These are phyloP conservation scores for Pyrgus malvae DNA, from an alignment of 2,888 invertebrate genomes.

Conservation along the genomic window DNA sequence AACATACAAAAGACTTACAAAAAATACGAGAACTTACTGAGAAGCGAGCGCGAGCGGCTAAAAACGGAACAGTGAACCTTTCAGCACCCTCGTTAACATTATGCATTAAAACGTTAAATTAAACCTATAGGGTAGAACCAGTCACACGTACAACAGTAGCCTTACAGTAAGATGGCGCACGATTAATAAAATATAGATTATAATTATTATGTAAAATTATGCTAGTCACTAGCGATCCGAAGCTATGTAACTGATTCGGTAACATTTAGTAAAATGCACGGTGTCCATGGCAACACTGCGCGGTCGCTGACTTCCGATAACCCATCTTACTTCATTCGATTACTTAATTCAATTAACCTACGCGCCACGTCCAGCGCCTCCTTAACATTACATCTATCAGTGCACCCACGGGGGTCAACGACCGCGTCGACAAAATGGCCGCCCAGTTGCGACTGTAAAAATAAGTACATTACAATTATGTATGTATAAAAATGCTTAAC, in stretches of 20 bases:
- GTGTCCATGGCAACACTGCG: constrained; percentile 37
- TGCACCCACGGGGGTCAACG: constrained; percentile 37
- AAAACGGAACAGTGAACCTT: constrained; percentile 42
- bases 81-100: constrained; percentile 58
- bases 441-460: constrained; percentile 41
- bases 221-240: constrained; percentile 71
- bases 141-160: constrained; percentile 43
- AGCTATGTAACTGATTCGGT: constrained; percentile 70
- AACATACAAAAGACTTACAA: constrained; percentile 43
- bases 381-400: constrained; percentile 3
- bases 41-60: constrained; percentile 28
- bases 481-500: constrained; percentile 62
- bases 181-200: constrained; percentile 49
- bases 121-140: constrained; percentile 48
- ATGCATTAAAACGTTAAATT: constrained; percentile 54
- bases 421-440: constrained; percentile 51
- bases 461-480: constrained; percentile 39
- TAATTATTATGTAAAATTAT: constrained; percentile 55
- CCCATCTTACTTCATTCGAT: background rate
- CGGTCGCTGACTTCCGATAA: constrained; percentile 9
- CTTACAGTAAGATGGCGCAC: constrained; percentile 54
- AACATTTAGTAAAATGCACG: constrained; percentile 61
- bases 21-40: constrained; percentile 39
- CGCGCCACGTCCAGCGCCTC: background rate
- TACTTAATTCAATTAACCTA: background rate